These are phyloP conservation scores for Corvus hawaiiensis DNA, from an alignment of 2,113 vertebrate species.

Conservation along the genomic window DNA sequence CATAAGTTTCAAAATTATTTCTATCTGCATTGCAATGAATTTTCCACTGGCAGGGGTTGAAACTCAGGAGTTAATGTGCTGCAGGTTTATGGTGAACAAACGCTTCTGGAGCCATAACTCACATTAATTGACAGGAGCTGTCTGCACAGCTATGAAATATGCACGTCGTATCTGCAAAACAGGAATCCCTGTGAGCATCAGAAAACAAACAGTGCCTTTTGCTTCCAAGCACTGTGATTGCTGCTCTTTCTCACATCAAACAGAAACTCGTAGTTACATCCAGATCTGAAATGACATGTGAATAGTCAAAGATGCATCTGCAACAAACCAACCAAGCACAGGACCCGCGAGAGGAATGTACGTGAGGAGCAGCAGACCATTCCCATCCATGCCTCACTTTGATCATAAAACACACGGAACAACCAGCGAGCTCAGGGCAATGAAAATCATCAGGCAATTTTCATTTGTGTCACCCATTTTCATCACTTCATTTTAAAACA, in stretches of 20 bases:
- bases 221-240: background rate
- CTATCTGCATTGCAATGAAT: constrained; percentile 19
- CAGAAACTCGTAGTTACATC: background rate
- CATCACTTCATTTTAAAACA: background rate
- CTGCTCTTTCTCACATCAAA: constrained; percentile 22
- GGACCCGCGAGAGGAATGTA: background rate
- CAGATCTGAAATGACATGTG: background rate
- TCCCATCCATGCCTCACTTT: background rate
- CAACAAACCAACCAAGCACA: background rate
- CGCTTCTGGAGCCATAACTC: constrained; percentile 25
- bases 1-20: background rate
- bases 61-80: constrained; percentile 37
- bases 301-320: background rate
- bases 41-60: background rate
- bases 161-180: background rate
- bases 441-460: constrained; percentile 21
- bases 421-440: background rate
- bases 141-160: constrained; percentile 28
- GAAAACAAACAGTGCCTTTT: constrained; percentile 28
- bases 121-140: constrained; percentile 44
- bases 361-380: background rate
- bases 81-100: constrained; percentile 24
- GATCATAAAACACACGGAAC: background rate
- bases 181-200: constrained; percentile 46
- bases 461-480: background rate